Conservation (phyloP, 2,113 vertebrate species). For the Cynoglossus semilaevis region DNA sequence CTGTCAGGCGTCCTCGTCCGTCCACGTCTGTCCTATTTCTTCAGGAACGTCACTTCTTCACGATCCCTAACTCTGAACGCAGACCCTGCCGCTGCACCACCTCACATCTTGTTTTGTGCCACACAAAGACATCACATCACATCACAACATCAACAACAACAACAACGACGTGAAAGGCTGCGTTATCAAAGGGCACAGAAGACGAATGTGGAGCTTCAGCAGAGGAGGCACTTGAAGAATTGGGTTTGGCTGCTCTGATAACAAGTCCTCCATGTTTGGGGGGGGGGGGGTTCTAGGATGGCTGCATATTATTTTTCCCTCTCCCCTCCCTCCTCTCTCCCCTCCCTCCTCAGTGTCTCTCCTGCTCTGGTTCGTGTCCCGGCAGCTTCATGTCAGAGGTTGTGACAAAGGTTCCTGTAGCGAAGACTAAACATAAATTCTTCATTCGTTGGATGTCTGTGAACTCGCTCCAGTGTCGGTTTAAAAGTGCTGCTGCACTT, state of each 20-base stretch:
- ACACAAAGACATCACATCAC: slow-evolving; percentile 54
- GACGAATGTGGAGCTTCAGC: slow-evolving; percentile 62
- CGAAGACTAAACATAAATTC: slow-evolving; percentile 15
- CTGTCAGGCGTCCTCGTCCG: too few relatives aligned
- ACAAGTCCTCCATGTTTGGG: slow-evolving; percentile 57
- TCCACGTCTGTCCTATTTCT: too few relatives aligned
- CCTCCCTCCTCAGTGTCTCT: slow-evolving; percentile 10
- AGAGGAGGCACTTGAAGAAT: slow-evolving; percentile 68
- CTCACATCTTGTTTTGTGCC: slow-evolving; percentile 5
- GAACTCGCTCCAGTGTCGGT: slow-evolving; percentile 39
- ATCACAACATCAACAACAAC: slow-evolving; percentile 41
- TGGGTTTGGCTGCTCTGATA: slow-evolving; percentile 70
- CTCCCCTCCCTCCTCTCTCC: background rate
- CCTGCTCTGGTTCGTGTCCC: background rate
- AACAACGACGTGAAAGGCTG: slow-evolving; percentile 40
- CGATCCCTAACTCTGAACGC: too few relatives aligned
- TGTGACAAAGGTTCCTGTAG: slow-evolving; percentile 18
- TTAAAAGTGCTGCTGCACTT: too few relatives aligned
- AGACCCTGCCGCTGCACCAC: background rate
- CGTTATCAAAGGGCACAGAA: slow-evolving; percentile 36
- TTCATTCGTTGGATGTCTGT: slow-evolving; percentile 15
- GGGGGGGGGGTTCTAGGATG: slow-evolving; percentile 69
- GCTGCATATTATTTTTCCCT: slow-evolving; percentile 69
- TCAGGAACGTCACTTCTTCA: too few relatives aligned
- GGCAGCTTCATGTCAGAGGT: slow-evolving; percentile 17